Evolutionary conservation across 2,113 vertebrate genomes (phyloP), one percentile per base, ranked within the genome.

Genomic region (Stegastes partitus): DNA sequence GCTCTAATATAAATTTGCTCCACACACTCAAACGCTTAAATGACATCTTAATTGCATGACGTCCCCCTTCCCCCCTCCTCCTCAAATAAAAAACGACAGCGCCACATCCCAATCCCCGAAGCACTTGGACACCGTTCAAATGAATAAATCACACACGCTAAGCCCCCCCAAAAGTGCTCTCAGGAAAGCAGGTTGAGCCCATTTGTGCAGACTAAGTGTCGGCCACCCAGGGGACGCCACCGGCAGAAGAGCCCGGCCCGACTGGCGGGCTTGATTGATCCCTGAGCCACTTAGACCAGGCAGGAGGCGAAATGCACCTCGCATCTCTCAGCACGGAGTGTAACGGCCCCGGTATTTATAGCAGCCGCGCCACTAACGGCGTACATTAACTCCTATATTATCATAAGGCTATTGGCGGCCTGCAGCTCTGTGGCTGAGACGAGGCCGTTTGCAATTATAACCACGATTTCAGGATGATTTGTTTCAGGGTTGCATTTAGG

Each of bases 141-240:
- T 75, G 68, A 71, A 74, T 84, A 76, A 87, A 86, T 88, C 61
- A 22, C 14, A 72, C 47, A 23, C 0, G 34, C 56, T 89, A 87
- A 88, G 71, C 65, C 72, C 57, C 31, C 65, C 45, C 28, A 81
- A 88, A 81, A 70, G 59, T 49, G 63, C 81, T 84, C 70, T 81
- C 57, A 79, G 49, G 44, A 58, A 85, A 65, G 54, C n/a, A 25
- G 66, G 69, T 79, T 31, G 73, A 82, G 88, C 67, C 72, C 68
- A 80, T 89, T 83, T 84, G 68, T 72, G 81, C 54, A 25, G 49
- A 72, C 74, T 82, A 68, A 90, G 86, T 84, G 81, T 81, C 39
- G 57, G 56, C 58, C 21, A 9, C 89, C 74, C 73, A 4, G 22
- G 82, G 71, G 82, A 3, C 0, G 28, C 19, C 34, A 57, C 16